Base-by-base conservation (phyloP, 2,888 invertebrate species). In the Euspilapteryx auroguttella region DNA sequence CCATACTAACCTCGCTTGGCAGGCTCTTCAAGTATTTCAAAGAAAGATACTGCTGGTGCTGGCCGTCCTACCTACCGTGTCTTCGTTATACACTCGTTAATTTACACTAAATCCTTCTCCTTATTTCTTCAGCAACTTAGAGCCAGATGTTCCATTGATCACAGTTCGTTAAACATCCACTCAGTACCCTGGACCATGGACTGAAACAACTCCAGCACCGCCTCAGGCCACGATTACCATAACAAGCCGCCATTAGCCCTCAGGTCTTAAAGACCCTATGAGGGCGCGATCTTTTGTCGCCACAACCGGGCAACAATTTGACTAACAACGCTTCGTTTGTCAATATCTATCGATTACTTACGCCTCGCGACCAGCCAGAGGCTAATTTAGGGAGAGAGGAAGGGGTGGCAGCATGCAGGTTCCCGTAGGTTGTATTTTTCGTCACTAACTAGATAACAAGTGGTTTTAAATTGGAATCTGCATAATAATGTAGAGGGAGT, bases 401-500 rank as follows among this genome's bases (percentile, higher is more conserved):
- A n/a, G n/a, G n/a, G n/a, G n/a, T n/a, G n/a, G n/a, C n/a, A n/a
- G n/a, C n/a, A n/a, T n/a, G n/a, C n/a, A n/a, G n/a, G n/a, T n/a
- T n/a, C 41, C 50, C 29, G 49, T 51, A 71, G 69, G 66, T 66
- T 22, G 28, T 31, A 71, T 75, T 75, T 71, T 68, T 71, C 61
- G 58, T 51, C 50, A 47, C 66, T 75, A 75, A 75, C 73, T 73
- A 73, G 69, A 69, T 75, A 75, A 75, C 73, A 69, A 75, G 73
- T 73, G 73, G 73, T 66, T 73, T 71, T 56, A 69, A 75, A 75
- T 75, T 73, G 65, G 55, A 57, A 73, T 75, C 64, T 73, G 61
- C 73, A 75, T 75, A 66, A 69, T 69, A 68, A 71, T 68, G 54
- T 40, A 49, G 45, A 43, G 47, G 32, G 38, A 36, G 33, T 31